Evolutionary conservation across 2,888 invertebrate genomes (phyloP).

Genomic region (Drosophila hamatofila): DNA sequence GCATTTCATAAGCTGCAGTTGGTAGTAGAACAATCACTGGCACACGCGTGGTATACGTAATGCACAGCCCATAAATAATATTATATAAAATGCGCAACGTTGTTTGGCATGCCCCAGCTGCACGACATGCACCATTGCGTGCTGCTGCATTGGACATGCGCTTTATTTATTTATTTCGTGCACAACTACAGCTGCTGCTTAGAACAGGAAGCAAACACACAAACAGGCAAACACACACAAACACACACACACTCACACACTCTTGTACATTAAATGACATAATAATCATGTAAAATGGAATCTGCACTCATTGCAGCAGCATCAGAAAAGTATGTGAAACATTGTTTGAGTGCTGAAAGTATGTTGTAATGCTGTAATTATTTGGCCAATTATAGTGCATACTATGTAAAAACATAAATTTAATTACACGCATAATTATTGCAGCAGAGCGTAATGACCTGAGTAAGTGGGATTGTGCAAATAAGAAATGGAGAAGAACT

Average conservation of each 20-base stretch:
- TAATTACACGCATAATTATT: conserved; percentile 6
- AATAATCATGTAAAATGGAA: conserved; percentile 14
- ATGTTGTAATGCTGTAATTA: not conserved
- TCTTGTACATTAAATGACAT: conserved; percentile 5
- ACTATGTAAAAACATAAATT: not conserved
- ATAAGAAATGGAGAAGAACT: not conserved
- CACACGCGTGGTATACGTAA: conserved; percentile 66
- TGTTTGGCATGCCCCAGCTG: conserved; percentile 33
- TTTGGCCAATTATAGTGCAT: not conserved
- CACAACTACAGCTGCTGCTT: conserved; percentile 14
- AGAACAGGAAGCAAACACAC: conserved; percentile 16
- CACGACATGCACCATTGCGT: conserved; percentile 45
- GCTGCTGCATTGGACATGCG: conserved; percentile 23
- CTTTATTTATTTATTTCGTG: conserved; percentile 29
- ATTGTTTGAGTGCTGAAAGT: not conserved
- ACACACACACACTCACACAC: not conserved
- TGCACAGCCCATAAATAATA: conserved; percentile 71
- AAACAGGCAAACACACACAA: not conserved
- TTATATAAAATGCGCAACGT: conserved; percentile 59
- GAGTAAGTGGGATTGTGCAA: not conserved
- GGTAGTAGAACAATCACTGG: conserved; percentile 1
- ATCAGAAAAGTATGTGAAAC: conserved; percentile 2
- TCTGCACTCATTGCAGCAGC: not conserved
- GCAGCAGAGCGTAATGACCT: not conserved
- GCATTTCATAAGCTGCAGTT: conserved; percentile 25